A percentile compares a stretch with the other conserved stretches of the same genome.
Evolutionary conservation across 2,888 invertebrate species (phyloP).

Genomic region (Drosophila engyochracea): DNA sequence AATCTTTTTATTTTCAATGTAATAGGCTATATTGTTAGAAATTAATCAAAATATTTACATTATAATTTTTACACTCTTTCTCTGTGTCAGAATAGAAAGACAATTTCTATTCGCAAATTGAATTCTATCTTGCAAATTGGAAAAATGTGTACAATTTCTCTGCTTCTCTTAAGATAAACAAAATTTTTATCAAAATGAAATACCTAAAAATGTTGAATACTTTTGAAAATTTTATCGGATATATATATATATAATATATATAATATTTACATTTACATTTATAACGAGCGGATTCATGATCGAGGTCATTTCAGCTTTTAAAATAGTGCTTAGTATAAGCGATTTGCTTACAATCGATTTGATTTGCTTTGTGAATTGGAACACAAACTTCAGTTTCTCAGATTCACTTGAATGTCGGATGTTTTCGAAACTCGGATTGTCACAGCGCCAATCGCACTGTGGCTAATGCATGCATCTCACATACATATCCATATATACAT

Average conservation of each 20-base stretch:
- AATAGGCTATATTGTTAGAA: background rate
- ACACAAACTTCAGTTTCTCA: background rate
- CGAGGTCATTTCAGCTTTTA: constrained; percentile 3
- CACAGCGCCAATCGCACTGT: constrained; percentile 8
- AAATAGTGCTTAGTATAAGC: background rate
- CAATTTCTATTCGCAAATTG: background rate
- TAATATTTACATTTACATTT: background rate
- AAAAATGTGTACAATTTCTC: background rate
- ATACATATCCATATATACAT: background rate
- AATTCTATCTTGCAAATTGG: background rate
- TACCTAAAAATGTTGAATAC: background rate
- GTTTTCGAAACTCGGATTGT: constrained; percentile 9
- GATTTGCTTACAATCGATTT: constrained; percentile 8
- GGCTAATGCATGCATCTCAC: constrained; percentile 15
- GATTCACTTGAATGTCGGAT: background rate
- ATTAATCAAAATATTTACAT: background rate
- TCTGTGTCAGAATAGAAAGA: background rate
- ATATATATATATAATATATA: background rate
- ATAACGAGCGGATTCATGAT: constrained; percentile 7
- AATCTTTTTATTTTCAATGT: background rate
- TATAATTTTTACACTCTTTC: background rate
- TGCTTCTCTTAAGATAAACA: background rate
- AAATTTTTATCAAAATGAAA: background rate
- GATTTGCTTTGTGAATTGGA: background rate
- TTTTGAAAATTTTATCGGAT: background rate